Conservation (phyloP, 2,113 vertebrate genomes). For the Nannospalax galili region DNA sequence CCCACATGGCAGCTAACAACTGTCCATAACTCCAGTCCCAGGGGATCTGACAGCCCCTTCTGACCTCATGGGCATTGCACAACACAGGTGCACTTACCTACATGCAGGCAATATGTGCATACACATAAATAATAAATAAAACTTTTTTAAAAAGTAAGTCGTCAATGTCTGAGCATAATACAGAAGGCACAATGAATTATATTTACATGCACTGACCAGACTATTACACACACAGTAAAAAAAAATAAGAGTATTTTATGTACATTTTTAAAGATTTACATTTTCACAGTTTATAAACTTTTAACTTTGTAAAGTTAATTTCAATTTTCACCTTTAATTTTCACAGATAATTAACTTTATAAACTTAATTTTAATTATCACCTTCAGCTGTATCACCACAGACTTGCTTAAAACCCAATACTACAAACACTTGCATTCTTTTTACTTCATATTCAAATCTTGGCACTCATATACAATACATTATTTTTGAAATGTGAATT, state of each 20-base stretch:
- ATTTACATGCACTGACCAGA: slow-evolving; percentile 96
- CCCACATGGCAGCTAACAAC: no score
- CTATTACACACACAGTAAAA: slow-evolving; percentile 86
- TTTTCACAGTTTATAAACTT: slow-evolving; percentile 88
- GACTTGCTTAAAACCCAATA: slow-evolving; percentile 26
- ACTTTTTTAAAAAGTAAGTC: no score
- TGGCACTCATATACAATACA: slow-evolving; percentile 80
- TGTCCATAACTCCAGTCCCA: no score
- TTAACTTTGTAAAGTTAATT: no score
- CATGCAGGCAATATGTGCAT: no score
- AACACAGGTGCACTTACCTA: no score
- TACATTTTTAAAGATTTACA: slow-evolving; percentile 89
- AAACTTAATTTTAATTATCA: no score
- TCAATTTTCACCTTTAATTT: no score
- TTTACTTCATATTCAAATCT: slow-evolving; percentile 83
- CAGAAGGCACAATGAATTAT: slow-evolving; percentile 94
- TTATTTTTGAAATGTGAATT: slow-evolving; percentile 75
- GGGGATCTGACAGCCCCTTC: no score
- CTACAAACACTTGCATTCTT: slow-evolving; percentile 60
- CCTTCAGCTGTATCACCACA: slow-evolving; percentile 74
- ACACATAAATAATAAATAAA: no score
- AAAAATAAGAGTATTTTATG: slow-evolving; percentile 91
- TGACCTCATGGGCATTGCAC: no score
- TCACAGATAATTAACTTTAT: no score
- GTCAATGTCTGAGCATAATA: slow-evolving; percentile 76